Evolutionary conservation across 2,113 vertebrate genomes (phyloP).

Genomic region (Parotia lawesii): DNA sequence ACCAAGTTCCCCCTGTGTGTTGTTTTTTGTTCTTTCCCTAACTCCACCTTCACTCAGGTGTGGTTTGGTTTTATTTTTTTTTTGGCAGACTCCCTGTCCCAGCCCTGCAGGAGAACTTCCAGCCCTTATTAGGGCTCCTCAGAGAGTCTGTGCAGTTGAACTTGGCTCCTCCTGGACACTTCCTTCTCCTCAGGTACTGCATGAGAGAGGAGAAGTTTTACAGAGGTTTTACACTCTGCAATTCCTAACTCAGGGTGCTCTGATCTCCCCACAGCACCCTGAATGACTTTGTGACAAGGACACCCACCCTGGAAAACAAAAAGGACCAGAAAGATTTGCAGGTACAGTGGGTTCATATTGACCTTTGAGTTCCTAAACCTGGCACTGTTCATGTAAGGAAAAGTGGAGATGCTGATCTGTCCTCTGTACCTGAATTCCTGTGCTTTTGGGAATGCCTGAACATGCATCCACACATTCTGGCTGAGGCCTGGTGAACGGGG

Average conservation of each 20-base stretch:
- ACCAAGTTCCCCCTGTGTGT: neutral
- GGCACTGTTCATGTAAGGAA: neutral
- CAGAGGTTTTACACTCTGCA: neutral
- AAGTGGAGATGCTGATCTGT: neutral
- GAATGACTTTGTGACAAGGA: constrained; percentile 90
- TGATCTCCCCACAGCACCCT: constrained; percentile 79
- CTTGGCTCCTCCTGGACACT: constrained; percentile 89
- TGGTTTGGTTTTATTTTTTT: neutral
- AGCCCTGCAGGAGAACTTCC: constrained; percentile 85
- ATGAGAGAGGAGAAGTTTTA: neutral
- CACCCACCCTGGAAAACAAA: constrained; percentile 89
- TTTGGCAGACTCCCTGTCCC: constrained; percentile 76
- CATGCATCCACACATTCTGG: neutral
- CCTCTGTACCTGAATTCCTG: neutral
- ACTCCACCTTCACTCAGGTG: neutral
- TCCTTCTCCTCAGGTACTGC: constrained; percentile 89
- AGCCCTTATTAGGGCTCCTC: constrained; percentile 82
- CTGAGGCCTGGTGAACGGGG: neutral
- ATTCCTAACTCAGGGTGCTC: neutral
- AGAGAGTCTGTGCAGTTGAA: constrained; percentile 92
- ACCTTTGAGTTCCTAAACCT: neutral
- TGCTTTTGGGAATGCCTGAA: neutral
- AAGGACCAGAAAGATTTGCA: constrained; percentile 92
- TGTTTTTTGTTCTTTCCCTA: neutral
- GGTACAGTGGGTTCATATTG: constrained; percentile 67